These are phyloP conservation scores for Goniozus legneri DNA, from an alignment of 1,140 invertebrate genomes.

Conservation along the genomic window DNA sequence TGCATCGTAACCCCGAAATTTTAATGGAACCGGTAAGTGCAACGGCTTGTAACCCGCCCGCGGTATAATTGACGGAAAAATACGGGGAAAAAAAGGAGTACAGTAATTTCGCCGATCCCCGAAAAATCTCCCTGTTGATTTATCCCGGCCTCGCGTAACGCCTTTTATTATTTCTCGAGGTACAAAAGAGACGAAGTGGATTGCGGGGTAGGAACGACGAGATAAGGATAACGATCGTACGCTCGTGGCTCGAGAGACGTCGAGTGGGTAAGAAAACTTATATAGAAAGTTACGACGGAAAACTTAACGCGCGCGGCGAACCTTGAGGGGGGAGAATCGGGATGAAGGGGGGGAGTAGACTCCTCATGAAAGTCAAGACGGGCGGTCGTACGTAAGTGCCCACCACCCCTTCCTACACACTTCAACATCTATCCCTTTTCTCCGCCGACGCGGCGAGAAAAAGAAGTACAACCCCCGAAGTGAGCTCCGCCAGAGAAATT, in stretches of 20 bases:
- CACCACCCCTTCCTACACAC: not conserved
- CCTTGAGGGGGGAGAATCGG: too few relatives aligned
- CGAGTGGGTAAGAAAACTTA: slow-evolving; percentile 10
- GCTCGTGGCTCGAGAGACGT: too few relatives aligned
- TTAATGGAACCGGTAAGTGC: too few relatives aligned
- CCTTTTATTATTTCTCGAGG: not conserved
- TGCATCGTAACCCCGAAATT: too few relatives aligned
- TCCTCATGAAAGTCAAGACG: slow-evolving; percentile 25
- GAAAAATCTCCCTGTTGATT: too few relatives aligned
- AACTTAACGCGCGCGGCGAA: slow-evolving; percentile 21
- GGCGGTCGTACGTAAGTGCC: slow-evolving; percentile 13
- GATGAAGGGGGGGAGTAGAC: slow-evolving; percentile 8
- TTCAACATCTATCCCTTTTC: too few relatives aligned
- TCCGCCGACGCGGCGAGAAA: too few relatives aligned
- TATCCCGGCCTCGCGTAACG: too few relatives aligned
- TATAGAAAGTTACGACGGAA: slow-evolving; percentile 18
- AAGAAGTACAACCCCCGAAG: too few relatives aligned
- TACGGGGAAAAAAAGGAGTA: not conserved
- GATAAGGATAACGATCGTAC: not conserved
- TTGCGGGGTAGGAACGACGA: not conserved
- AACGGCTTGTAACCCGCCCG: too few relatives aligned
- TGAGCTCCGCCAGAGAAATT: too few relatives aligned
- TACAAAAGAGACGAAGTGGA: not conserved
- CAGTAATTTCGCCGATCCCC: not conserved
- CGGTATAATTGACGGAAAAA: too few relatives aligned